These are phyloP conservation scores for Riptortus pedestris DNA, from an alignment of 1,140 invertebrate species.

Conservation along the genomic window DNA sequence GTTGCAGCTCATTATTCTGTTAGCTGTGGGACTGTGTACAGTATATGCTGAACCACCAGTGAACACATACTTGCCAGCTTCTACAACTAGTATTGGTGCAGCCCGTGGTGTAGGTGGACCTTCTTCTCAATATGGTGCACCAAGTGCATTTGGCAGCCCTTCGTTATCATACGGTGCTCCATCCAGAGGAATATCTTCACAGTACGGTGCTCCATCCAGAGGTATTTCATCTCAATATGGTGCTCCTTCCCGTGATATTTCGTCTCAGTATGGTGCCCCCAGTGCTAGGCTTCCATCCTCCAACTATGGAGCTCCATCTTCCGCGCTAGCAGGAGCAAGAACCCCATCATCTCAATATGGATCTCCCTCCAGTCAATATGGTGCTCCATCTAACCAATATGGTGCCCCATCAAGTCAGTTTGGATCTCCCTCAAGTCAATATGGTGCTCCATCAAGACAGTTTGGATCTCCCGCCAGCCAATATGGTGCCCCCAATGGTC, in stretches of 20 bases:
- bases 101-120: not conserved
- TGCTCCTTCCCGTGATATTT: too few species aligned
- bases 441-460: slow-evolving; percentile 20
- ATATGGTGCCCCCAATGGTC: slow-evolving; percentile 5
- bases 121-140: slow-evolving; percentile 22
- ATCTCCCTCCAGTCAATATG: slow-evolving; percentile 20
- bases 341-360: slow-evolving; percentile 19
- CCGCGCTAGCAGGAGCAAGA: not conserved
- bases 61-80: not conserved
- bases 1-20: not conserved
- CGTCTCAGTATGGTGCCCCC: slow-evolving; percentile 20
- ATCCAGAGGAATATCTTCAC: not conserved
- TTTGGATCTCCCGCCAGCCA: slow-evolving; percentile 9
- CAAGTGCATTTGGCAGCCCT: slow-evolving; percentile 1
- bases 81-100: not conserved
- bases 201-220: slow-evolving; percentile 9
- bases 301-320: slow-evolving; percentile 6
- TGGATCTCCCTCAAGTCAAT: slow-evolving; percentile 9
- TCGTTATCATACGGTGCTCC: slow-evolving; percentile 22
- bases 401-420: slow-evolving; percentile 21
- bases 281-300: not conserved
- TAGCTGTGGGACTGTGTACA: not conserved
- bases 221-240: not conserved
- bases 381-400: slow-evolving; percentile 16
- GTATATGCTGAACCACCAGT: not conserved